Evolutionary conservation across 2,888 invertebrate species (phyloP).

Genomic region (Lamellibrachia satsuma): DNA sequence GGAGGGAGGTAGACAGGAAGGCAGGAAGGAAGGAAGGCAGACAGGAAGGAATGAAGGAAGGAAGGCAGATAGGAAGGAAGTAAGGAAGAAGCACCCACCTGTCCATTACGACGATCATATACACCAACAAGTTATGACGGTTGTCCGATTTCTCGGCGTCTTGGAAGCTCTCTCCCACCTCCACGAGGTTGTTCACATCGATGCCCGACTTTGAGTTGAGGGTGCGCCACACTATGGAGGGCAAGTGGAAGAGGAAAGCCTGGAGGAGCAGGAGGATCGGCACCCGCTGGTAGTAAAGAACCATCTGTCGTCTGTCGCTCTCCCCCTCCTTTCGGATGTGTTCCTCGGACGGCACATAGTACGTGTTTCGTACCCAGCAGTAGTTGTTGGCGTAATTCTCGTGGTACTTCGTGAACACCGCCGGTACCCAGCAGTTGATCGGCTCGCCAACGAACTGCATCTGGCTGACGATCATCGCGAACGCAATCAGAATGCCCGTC

Average conservation of each 20-base stretch:
- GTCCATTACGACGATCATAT: too few species aligned
- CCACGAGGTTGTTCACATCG: slow-evolving; percentile 45
- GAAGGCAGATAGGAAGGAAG: too few species aligned
- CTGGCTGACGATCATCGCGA: slow-evolving; percentile 43
- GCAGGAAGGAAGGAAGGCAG: too few species aligned
- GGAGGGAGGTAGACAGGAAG: too few species aligned
- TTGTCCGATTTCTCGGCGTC: slow-evolving; percentile 30
- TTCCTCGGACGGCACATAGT: slow-evolving; percentile 37
- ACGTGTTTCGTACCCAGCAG: slow-evolving; percentile 43
- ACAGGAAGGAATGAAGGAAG: too few species aligned
- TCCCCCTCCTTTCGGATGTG: slow-evolving; percentile 46
- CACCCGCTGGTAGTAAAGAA: slow-evolving; percentile 49
- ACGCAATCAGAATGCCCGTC: slow-evolving; percentile 39
- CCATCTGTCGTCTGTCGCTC: slow-evolving; percentile 41
- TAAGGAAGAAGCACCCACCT: too few species aligned
- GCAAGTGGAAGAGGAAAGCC: slow-evolving; percentile 42
- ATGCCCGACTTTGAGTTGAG: slow-evolving; percentile 44
- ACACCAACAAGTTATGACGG: too few species aligned
- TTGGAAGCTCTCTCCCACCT: slow-evolving; percentile 46
- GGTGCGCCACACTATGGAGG: slow-evolving; percentile 40
- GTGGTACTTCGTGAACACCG: slow-evolving; percentile 44
- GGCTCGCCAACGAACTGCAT: slow-evolving; percentile 46
- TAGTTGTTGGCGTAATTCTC: slow-evolving; percentile 47
- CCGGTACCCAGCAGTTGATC: slow-evolving; percentile 48
- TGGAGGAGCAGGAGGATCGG: slow-evolving; percentile 45